phyloP scores from a whole-genome alignment of 2,113 vertebrate genomes.

The Tiliqua scincoides region DNA sequence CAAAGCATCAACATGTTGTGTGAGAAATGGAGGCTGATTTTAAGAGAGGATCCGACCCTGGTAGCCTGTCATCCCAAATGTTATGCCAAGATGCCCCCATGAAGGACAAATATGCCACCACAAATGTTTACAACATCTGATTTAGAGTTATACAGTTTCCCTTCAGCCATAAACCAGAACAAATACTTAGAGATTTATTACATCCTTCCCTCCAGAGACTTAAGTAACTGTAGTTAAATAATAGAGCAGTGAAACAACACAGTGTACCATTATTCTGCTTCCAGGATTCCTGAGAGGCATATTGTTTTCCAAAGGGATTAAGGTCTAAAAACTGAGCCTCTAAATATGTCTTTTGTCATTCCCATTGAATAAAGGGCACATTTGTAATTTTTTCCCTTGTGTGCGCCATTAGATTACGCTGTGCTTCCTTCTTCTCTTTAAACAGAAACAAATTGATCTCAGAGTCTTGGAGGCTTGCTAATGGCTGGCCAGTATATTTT shows the following conservation, averaged over 20 bases:
- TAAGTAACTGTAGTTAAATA: constrained; percentile 73
- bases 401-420: neutral
- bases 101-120: constrained; percentile 60
- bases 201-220: constrained; percentile 71
- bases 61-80: constrained; percentile 28
- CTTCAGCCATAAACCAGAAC: constrained; percentile 72
- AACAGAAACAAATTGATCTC: neutral
- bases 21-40: neutral
- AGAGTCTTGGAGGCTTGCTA: neutral
- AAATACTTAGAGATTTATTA: constrained; percentile 78
- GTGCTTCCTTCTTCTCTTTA: neutral
- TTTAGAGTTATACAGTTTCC: constrained; percentile 68
- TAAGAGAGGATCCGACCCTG: constrained; percentile 15
- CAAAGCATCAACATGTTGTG: neutral
- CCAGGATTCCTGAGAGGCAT: constrained; percentile 61
- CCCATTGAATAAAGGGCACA: neutral
- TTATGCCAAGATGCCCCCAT: constrained; percentile 61
- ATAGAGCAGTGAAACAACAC: constrained; percentile 61
- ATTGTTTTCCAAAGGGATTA: constrained; percentile 70
- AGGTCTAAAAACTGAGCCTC: constrained; percentile 60
- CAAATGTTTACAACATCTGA: constrained; percentile 73
- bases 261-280: constrained; percentile 56
- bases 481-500: neutral
- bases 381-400: neutral
- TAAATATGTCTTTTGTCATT: constrained; percentile 56